Percentiles rank a stretch among this genome's conserved stretches.
These are phyloP conservation scores for Agapornis roseicollis DNA, from an alignment of 2,113 vertebrate genomes.

Conservation along the genomic window DNA sequence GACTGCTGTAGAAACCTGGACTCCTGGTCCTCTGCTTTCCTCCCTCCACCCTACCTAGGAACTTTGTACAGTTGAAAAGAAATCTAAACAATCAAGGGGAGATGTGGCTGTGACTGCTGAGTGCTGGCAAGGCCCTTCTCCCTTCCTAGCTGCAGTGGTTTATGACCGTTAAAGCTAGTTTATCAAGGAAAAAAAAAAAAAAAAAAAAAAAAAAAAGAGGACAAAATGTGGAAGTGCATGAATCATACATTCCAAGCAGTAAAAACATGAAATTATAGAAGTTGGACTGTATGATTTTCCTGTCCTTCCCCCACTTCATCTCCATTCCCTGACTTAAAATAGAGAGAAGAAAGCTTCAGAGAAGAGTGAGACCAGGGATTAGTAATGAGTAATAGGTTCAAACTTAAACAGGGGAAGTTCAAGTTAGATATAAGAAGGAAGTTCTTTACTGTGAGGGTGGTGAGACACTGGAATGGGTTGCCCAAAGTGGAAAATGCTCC, in stretches of 20 bases:
- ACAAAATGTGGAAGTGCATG: conserved; percentile 46
- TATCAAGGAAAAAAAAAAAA: conserved; percentile 9
- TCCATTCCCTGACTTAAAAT: conserved; percentile 19
- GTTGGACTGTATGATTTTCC: conserved; percentile 25
- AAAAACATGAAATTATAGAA: conserved; percentile 46
- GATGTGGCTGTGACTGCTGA: background rate
- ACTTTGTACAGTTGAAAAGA: background rate
- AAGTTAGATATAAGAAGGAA: background rate
- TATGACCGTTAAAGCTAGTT: conserved; percentile 1
- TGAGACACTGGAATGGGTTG: background rate
- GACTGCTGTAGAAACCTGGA: background rate
- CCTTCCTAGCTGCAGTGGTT: background rate
- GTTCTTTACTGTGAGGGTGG: background rate
- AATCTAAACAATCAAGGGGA: background rate
- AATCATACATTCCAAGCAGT: conserved; percentile 52
- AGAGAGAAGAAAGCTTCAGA: conserved; percentile 2
- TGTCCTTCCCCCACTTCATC: background rate
- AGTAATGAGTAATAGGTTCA: background rate
- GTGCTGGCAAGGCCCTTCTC: background rate
- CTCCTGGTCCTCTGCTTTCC: background rate
- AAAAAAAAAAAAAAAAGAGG: background rate
- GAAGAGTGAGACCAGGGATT: conserved; percentile 1
- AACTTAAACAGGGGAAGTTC: background rate
- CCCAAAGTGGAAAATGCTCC: background rate
- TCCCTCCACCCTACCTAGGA: background rate